Evolutionary conservation across 2,888 invertebrate genomes (phyloP).

Genomic region (Colostygia pectinataria): DNA sequence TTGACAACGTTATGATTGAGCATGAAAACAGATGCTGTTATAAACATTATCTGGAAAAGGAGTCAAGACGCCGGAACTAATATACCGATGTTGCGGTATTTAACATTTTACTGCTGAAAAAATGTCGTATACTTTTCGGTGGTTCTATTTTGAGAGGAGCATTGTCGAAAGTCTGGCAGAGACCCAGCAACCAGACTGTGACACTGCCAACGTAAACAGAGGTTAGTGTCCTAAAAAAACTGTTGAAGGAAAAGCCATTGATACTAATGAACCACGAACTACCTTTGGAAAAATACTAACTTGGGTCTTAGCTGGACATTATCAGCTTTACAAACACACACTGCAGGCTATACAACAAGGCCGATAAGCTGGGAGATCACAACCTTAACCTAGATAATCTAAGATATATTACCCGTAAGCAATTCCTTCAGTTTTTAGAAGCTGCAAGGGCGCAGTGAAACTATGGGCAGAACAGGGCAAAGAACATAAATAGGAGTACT

Average conservation of each 20-base stretch:
- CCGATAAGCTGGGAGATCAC: too few species aligned
- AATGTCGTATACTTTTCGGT: conserved; percentile 61
- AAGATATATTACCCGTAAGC: too few species aligned
- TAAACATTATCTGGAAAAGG: conserved; percentile 22
- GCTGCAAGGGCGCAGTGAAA: too few species aligned
- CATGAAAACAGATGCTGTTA: conserved; percentile 24
- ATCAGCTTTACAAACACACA: too few species aligned
- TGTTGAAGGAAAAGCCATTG: conserved; percentile 50
- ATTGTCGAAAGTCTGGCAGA: conserved; percentile 77
- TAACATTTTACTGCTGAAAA: conserved; percentile 52
- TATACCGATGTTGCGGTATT: conserved; percentile 33
- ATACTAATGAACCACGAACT: conserved; percentile 43
- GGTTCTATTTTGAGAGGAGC: conserved; percentile 68
- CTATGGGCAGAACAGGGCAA: too few species aligned
- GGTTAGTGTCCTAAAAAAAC: conserved; percentile 75
- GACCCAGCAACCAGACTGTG: conserved; percentile 63
- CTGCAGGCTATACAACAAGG: too few species aligned
- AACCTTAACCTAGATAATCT: too few species aligned
- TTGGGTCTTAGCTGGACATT: too few species aligned
- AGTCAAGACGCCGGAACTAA: conserved; percentile 34
- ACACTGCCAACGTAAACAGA: conserved; percentile 78
- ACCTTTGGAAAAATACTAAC: conserved; percentile 4
- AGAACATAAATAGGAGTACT: too few species aligned
- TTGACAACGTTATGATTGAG: conserved; percentile 33
- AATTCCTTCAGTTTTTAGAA: too few species aligned